Evolutionary conservation across 1,140 invertebrate species (phyloP).

Genomic region (Goniozus legneri): DNA sequence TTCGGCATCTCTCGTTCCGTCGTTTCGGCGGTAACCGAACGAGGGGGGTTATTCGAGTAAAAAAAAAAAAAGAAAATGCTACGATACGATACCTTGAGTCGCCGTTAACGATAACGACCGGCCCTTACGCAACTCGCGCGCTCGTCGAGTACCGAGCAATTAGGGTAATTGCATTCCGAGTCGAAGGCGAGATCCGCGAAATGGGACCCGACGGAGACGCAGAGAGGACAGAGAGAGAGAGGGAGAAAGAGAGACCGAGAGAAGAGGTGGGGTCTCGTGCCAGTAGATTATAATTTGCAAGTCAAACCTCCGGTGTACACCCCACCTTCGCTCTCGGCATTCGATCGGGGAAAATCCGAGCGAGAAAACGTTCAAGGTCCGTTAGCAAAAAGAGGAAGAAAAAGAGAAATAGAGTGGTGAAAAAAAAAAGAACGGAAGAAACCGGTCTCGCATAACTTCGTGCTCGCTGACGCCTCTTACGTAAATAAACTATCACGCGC

Average conservation of each 20-base stretch:
- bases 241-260: conserved; percentile 13
- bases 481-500: neutral
- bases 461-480: neutral
- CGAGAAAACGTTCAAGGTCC: too few relatives aligned
- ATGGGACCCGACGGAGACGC: conserved; percentile 3
- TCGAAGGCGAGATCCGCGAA: conserved; percentile 19
- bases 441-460: neutral
- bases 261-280: neutral
- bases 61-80: neutral
- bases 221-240: conserved; percentile 13
- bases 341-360: too few relatives aligned
- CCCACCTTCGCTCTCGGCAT: too few relatives aligned
- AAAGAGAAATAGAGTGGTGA: neutral
- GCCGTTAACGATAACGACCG: conserved; percentile 33
- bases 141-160: conserved; percentile 28
- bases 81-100: neutral
- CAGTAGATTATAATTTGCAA: too few relatives aligned
- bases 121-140: conserved; percentile 37
- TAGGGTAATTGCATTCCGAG: conserved; percentile 39
- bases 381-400: too few relatives aligned
- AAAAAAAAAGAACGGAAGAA: neutral
- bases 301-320: too few relatives aligned
- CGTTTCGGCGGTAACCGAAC: neutral
- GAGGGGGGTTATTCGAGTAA: too few relatives aligned
- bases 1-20: neutral